Conservation (phyloP, 2,113 vertebrate species). For the Rhineura floridana region DNA sequence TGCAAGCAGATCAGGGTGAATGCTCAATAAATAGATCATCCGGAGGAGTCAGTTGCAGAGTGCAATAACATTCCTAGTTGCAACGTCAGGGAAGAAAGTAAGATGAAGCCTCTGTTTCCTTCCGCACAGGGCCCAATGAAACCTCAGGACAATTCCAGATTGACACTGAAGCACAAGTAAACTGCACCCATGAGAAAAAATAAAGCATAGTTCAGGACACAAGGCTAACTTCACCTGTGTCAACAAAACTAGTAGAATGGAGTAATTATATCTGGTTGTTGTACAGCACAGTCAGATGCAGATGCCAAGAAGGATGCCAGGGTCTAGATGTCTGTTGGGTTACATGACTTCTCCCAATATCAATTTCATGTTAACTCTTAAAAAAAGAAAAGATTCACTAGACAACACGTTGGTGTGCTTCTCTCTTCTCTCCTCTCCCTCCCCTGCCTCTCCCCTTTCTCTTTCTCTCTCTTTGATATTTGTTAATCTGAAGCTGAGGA, state of each 20-base stretch:
- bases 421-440: too few species aligned
- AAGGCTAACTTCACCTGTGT: neutral
- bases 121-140: too few species aligned
- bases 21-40: too few species aligned
- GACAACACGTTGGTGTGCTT: neutral
- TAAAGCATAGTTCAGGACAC: neutral
- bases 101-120: too few species aligned
- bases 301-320: neutral
- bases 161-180: too few species aligned
- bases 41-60: too few species aligned
- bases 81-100: too few species aligned
- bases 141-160: too few species aligned
- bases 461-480: neutral
- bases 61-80: too few species aligned
- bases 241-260: neutral
- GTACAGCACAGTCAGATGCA: neutral
- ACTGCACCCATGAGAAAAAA: neutral
- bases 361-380: neutral
- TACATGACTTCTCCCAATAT: neutral
- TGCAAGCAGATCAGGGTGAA: too few species aligned
- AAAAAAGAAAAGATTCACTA: neutral
- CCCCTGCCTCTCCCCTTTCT: too few species aligned
- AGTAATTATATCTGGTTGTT: neutral
- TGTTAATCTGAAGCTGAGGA: slow-evolving; percentile 22
- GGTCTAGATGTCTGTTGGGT: neutral